Evolutionary conservation across 2,888 invertebrate species (phyloP).

Genomic region (Oithona nana): DNA sequence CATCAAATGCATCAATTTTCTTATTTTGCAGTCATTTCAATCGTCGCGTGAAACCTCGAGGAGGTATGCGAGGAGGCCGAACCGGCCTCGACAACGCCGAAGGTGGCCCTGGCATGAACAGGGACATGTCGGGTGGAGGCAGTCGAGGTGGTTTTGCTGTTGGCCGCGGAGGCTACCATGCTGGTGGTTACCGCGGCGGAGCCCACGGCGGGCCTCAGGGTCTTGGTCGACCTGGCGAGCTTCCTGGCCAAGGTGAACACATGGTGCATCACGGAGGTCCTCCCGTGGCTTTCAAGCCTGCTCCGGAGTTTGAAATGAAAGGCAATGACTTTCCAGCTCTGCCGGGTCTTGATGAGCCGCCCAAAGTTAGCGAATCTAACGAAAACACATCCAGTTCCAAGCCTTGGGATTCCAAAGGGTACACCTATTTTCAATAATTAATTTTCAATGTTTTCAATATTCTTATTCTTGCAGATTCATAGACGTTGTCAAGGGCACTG

Average conservation of each 20-base stretch:
- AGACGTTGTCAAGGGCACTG: constrained; percentile 57
- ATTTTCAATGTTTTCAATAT: background rate
- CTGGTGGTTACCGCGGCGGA: background rate
- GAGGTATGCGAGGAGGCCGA: constrained; percentile 5
- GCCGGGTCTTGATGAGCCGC: constrained; percentile 24
- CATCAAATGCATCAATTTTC: too few relatives aligned
- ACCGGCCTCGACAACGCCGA: background rate
- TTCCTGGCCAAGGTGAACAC: background rate
- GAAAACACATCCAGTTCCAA: background rate
- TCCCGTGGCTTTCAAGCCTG: constrained; percentile 18
- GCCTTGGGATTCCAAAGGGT: background rate
- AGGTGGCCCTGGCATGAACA: background rate
- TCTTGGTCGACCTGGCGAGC: background rate
- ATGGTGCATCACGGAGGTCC: too few relatives aligned
- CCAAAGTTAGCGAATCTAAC: background rate
- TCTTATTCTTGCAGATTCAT: constrained; percentile 41
- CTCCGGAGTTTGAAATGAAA: constrained; percentile 30
- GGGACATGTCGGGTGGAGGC: background rate
- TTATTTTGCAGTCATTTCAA: background rate
- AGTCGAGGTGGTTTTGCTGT: background rate
- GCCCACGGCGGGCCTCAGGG: background rate
- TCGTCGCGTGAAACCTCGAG: background rate
- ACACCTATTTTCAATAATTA: too few relatives aligned
- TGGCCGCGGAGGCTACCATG: background rate
- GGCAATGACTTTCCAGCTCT: constrained; percentile 31